Base-by-base conservation (phyloP, 2,888 invertebrate species). In the Junonia oenone region DNA sequence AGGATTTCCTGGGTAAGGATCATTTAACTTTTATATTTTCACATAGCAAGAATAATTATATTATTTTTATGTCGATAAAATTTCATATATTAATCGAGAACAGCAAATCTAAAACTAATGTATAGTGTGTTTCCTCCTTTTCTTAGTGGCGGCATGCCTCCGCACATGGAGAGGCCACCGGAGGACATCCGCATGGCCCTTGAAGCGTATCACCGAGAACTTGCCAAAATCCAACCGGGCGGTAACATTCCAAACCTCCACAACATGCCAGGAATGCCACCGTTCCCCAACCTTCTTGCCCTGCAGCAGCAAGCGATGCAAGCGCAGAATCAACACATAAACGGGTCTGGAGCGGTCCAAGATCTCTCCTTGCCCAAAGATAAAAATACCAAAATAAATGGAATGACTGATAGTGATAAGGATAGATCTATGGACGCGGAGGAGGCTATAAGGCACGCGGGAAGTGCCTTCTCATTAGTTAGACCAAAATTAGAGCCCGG, bases 141-240 rank as follows among this genome's bases (percentile, higher is more conserved):
- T 92, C 94, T 97, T 88, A 95, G 96, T 75, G 92, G 94, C 67
- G 92, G 93, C 52, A 91, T 92, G 76, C 91, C 92, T 68, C 92
- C 93, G 51, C 91, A 92, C 68, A 92, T 90, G 84, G 90, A 90
- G 68, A 74, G 90, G 62, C 89, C 90, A 51, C 90, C 95, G n/a
- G 97, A 98, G 68, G 97, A 98, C 71, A 95, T 98, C 72, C 93
- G 97, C 38, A 91, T 97, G 91, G 97, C 97, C 9, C 85, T 98
- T 43, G 97, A 97, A 73, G 96, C 97, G 22, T 98, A 98, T 87
- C 97, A 97, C 78, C 94, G 98, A 63, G 98, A 99, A 83, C 92
- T 99, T 62, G 95, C 96, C 72, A 97, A 98, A 81, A 90, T 98
- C 64, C 97, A 95, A 75, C 93, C 93, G 8, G 92, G 92, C 2